phyloP scores from a whole-genome alignment of 1,140 invertebrate species.

The Doryteuthis pealeii region DNA sequence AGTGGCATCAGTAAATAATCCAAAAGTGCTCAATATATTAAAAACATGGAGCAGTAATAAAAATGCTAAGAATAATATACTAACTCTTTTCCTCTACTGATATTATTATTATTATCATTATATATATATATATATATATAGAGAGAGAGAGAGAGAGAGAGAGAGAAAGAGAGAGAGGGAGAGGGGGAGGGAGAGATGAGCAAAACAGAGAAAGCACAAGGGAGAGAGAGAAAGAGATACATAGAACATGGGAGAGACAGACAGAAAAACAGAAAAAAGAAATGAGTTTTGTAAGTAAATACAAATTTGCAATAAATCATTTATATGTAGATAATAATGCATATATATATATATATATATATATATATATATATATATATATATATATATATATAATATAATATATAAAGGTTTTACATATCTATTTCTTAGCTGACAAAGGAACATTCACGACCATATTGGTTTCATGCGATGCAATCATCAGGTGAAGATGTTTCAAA shows the following conservation, averaged over 20 bases:
- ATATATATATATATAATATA: constrained; percentile 1
- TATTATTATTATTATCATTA: too few species aligned
- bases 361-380: neutral
- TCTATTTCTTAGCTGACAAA: too few species aligned
- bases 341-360: constrained; percentile 4
- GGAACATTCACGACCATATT: too few species aligned
- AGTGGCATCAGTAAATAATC: too few species aligned
- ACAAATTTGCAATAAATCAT: neutral
- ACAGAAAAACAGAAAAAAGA: neutral
- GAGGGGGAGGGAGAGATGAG: neutral
- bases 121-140: neutral
- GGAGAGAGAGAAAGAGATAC: neutral
- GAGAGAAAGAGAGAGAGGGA: neutral
- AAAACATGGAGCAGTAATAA: neutral
- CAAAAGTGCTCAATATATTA: neutral
- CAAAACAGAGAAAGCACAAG: neutral
- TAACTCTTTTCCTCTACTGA: too few species aligned
- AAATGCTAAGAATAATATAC: neutral
- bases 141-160: neutral
- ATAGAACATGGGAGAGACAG: neutral
- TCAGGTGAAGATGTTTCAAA: too few species aligned
- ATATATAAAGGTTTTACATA: too few species aligned
- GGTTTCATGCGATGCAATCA: too few species aligned
- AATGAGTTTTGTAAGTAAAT: neutral
- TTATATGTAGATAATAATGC: neutral